Conservation (phyloP, 2,113 vertebrate genomes). For the Callionymus lyra region DNA sequence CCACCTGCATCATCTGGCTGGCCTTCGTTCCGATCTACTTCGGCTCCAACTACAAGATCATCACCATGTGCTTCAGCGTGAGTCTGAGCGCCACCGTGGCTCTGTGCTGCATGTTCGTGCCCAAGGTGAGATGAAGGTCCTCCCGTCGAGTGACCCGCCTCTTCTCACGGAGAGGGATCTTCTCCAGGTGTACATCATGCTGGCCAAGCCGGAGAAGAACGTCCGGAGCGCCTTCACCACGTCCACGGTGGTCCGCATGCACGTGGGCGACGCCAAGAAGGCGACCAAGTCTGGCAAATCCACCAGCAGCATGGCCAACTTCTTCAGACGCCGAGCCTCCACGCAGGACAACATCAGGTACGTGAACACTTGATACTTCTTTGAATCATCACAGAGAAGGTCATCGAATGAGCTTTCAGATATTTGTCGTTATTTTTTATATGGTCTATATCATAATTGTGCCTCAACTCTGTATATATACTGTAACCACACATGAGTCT, state of each 20-base stretch:
- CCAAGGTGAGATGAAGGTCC: slow-evolving; percentile 67
- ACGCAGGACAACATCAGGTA: slow-evolving; percentile 90
- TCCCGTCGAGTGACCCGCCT: too few relatives aligned
- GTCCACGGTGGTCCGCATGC: slow-evolving; percentile 94
- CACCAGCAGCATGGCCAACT: slow-evolving; percentile 87
- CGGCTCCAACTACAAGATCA: slow-evolving; percentile 99
- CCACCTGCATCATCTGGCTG: slow-evolving; percentile 98
- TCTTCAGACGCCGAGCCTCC: slow-evolving; percentile 86
- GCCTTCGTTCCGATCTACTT: slow-evolving; percentile 99
- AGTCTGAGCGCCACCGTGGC: slow-evolving; percentile 95
- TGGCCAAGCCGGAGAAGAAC: slow-evolving; percentile 92
- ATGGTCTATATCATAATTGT: too few relatives aligned
- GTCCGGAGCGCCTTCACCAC: slow-evolving; percentile 97
- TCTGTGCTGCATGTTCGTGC: slow-evolving; percentile 95
- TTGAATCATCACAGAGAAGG: too few relatives aligned
- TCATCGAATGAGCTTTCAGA: too few relatives aligned
- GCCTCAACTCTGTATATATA: too few relatives aligned
- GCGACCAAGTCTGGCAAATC: slow-evolving; percentile 75
- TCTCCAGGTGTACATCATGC: slow-evolving; percentile 87
- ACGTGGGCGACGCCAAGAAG: slow-evolving; percentile 89
- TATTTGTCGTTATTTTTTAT: too few relatives aligned
- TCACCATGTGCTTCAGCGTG: slow-evolving; percentile 98
- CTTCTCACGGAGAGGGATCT: neutral
- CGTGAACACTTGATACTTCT: too few relatives aligned
- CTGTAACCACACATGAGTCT: too few relatives aligned